These are phyloP conservation scores for Ophonus ardosiacus DNA, from an alignment of 2,888 invertebrate species.

Conservation along the genomic window DNA sequence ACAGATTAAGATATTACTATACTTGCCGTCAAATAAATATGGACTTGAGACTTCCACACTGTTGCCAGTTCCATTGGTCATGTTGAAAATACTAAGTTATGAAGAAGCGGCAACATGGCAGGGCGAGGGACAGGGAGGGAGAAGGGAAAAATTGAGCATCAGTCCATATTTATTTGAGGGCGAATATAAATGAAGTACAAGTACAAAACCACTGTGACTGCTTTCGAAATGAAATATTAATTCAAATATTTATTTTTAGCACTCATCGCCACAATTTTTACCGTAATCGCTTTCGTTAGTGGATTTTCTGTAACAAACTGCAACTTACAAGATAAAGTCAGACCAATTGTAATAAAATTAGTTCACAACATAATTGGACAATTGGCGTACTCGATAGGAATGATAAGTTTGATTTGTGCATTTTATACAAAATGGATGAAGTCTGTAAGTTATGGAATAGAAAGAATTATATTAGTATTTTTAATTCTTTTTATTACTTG, in stretches of 20 bases:
- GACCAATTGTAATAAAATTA: constrained; percentile 71
- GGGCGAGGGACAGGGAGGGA: no score
- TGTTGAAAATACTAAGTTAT: no score
- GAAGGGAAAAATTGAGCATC: no score
- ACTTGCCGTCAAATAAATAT: no score
- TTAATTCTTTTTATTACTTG: constrained; percentile 69
- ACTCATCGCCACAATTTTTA: constrained; percentile 70
- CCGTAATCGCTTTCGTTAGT: constrained; percentile 69
- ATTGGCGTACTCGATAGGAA: constrained; percentile 71
- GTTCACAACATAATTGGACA: constrained; percentile 72
- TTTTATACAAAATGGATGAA: constrained; percentile 71
- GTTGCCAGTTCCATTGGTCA: no score
- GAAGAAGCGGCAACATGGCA: no score
- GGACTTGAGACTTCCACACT: no score
- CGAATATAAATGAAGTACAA: no score
- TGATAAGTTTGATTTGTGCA: constrained; percentile 71
- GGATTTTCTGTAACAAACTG: constrained; percentile 68
- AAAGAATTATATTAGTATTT: constrained; percentile 70
- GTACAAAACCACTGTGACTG: no score
- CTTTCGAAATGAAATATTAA: no score
- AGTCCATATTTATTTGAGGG: no score
- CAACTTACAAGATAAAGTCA: constrained; percentile 66
- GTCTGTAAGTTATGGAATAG: constrained; percentile 68
- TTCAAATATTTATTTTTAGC: constrained; percentile 68
- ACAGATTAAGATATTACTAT: no score